A percentile compares a stretch with the other conserved stretches of the same genome.
Conservation (phyloP, 2,888 invertebrate genomes). For the Tetramorium bicarinatum region DNA sequence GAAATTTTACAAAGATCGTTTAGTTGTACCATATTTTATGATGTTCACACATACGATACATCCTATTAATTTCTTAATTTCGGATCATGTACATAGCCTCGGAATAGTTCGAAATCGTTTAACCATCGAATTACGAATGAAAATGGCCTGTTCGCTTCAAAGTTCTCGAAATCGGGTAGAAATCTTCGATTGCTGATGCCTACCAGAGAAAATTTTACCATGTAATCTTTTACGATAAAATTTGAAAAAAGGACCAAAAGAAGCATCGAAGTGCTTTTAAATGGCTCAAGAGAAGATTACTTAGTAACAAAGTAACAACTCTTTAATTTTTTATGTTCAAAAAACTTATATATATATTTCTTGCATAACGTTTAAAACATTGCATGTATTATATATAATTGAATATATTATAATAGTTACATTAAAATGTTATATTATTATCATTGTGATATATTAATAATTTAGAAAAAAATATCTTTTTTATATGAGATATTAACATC, state of each 20-base stretch:
- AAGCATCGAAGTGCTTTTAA: slow-evolving; percentile 32
- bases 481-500: not conserved
- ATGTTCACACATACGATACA: slow-evolving; percentile 18
- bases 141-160: slow-evolving; percentile 21
- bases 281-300: not conserved
- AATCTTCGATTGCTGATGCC: slow-evolving; percentile 55
- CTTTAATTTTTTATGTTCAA: not conserved
- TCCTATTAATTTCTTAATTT: slow-evolving; percentile 6
- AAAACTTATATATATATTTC: not conserved
- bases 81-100: not conserved
- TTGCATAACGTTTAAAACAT: not conserved
- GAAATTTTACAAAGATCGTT: not conserved
- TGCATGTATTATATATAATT: not conserved
- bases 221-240: slow-evolving; percentile 10
- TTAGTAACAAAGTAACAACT: not conserved
- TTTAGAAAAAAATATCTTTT: not conserved
- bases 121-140: slow-evolving; percentile 8
- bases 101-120: slow-evolving; percentile 28
- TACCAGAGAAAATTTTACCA: slow-evolving; percentile 26
- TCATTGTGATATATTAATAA: slow-evolving; percentile 6
- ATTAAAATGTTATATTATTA: not conserved
- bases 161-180: slow-evolving; percentile 43
- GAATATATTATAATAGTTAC: not conserved
- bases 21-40: not conserved
- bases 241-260: slow-evolving; percentile 15